Conservation (phyloP, 2,113 vertebrate species). For the Sprattus sprattus region DNA sequence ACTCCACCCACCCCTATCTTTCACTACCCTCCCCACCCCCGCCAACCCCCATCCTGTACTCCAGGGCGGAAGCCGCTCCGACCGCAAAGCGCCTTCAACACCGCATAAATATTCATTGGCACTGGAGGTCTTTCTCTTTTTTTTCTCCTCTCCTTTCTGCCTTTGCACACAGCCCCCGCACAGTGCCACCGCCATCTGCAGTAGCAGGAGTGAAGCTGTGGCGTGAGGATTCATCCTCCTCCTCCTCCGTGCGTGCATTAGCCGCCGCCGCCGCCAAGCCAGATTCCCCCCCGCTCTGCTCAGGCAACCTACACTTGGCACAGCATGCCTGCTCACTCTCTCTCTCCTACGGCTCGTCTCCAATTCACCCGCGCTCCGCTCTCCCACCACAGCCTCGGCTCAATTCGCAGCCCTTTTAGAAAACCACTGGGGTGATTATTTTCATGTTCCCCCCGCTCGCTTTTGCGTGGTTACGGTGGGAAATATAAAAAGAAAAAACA, state of each 20-base stretch:
- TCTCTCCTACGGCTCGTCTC: background rate
- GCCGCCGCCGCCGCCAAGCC: constrained; percentile 52
- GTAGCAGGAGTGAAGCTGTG: constrained; percentile 67
- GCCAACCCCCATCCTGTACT: constrained; percentile 51
- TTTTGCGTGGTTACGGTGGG: constrained; percentile 40
- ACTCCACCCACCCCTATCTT: constrained; percentile 32
- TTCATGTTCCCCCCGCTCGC: constrained; percentile 40
- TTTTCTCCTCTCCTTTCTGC: constrained; percentile 3
- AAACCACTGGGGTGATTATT: constrained; percentile 50
- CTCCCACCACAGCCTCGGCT: background rate
- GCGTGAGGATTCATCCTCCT: constrained; percentile 57
- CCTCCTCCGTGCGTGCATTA: constrained; percentile 62
- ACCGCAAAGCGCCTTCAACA: constrained; percentile 65
- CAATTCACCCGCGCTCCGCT: background rate
- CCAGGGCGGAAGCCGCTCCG: constrained; percentile 55
- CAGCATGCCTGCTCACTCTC: constrained; percentile 5
- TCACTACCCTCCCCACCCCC: constrained; percentile 47
- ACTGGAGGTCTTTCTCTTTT: constrained; percentile 21
- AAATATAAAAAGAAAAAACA: constrained; percentile 31
- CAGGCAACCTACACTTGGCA: constrained; percentile 75
- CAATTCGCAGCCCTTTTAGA: constrained; percentile 27
- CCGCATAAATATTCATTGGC: constrained; percentile 72
- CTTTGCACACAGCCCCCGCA: constrained; percentile 53
- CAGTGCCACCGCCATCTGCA: constrained; percentile 66
- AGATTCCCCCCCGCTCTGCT: constrained; percentile 58